These are phyloP conservation scores for Valencia hispanica DNA, from an alignment of 2,797 vertebrate genomes.

Conservation along the genomic window DNA sequence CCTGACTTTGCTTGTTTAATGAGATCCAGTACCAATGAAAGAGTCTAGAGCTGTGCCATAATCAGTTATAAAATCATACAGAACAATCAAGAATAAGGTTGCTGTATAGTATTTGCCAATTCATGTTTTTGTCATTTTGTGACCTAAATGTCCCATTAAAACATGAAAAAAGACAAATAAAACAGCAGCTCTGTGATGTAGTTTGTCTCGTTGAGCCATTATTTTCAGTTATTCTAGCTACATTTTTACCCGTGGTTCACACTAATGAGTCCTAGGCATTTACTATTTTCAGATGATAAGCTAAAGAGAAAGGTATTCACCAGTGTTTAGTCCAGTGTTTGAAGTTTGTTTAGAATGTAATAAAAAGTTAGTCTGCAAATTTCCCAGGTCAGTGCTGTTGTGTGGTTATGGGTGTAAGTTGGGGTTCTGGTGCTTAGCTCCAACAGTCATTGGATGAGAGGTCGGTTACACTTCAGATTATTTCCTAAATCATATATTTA, in stretches of 20 bases:
- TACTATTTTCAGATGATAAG: background rate
- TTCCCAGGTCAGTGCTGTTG: too few species aligned
- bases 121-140: background rate
- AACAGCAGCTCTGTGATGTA: background rate
- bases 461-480: background rate
- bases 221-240: background rate
- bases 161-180: constrained; percentile 8
- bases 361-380: too few species aligned
- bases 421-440: background rate
- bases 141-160: constrained; percentile 20
- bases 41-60: constrained; percentile 13
- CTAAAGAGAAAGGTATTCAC: background rate
- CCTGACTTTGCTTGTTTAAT: constrained; percentile 31
- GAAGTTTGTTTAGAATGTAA: background rate
- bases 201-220: background rate
- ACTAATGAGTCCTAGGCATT: background rate
- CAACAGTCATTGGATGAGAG: background rate
- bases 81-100: background rate
- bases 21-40: constrained; percentile 17
- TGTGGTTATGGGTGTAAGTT: background rate
- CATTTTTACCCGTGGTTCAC: background rate
- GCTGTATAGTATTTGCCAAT: background rate
- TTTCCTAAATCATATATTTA: background rate
- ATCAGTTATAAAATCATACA: constrained; percentile 6
- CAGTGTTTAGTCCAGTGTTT: background rate